phyloP scores from a whole-genome alignment of 2,113 vertebrate species.

The Heterocephalus glaber region DNA sequence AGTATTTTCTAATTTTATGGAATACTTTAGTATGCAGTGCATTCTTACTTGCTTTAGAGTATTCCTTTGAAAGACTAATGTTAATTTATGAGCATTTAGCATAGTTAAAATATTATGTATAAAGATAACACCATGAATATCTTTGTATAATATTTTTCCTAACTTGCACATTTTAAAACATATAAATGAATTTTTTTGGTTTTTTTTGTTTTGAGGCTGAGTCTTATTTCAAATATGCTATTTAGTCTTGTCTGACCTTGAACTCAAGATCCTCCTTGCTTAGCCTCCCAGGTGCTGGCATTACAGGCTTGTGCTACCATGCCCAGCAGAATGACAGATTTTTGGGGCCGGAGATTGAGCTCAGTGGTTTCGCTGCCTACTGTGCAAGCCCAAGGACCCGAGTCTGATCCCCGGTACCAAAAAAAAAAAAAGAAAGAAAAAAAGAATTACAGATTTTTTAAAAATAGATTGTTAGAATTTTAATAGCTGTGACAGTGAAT shows the following conservation, averaged over 20 bases:
- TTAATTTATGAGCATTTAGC: neutral
- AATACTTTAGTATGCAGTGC: neutral
- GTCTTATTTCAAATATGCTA: neutral
- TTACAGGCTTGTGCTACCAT: neutral
- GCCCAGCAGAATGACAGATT: neutral
- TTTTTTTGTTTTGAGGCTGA: neutral
- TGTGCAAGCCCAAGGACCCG: too few species aligned
- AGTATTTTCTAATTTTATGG: slow-evolving; percentile 3
- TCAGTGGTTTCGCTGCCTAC: too few species aligned
- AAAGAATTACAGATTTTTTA: neutral
- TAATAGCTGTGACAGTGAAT: neutral
- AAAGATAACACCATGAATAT: neutral
- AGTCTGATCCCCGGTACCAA: too few species aligned
- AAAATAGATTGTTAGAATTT: slow-evolving; percentile 20
- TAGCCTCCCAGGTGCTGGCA: neutral
- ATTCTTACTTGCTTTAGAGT: neutral
- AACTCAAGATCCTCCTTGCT: neutral
- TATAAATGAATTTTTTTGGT: neutral
- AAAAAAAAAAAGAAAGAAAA: too few species aligned
- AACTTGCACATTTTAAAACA: neutral
- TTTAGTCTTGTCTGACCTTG: neutral
- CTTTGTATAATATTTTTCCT: slow-evolving; percentile 23
- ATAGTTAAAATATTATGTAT: slow-evolving; percentile 27
- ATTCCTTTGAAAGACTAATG: neutral
- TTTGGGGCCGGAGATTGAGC: too few species aligned